A percentile compares a stretch with the other conserved stretches of the same genome.
phyloP scores from a whole-genome alignment of 2,113 vertebrate genomes.

The Catharus bicknelli region DNA sequence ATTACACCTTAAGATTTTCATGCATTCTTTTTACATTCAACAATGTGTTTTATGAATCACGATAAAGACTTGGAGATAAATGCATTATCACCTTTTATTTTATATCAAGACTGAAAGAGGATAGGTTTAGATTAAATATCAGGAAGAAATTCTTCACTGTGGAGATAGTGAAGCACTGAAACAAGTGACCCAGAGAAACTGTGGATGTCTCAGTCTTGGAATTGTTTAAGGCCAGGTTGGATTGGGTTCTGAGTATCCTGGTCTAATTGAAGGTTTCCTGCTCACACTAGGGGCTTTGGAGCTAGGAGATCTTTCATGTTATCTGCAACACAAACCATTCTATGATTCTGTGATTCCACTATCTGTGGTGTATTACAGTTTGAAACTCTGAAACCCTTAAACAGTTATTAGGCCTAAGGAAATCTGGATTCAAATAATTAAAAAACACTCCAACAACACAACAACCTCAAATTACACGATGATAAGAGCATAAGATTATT shows the following conservation, averaged over 20 bases:
- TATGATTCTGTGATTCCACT: neutral
- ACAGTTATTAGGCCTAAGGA: neutral
- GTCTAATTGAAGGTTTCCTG: neutral
- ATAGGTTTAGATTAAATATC: neutral
- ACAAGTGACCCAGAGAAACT: neutral
- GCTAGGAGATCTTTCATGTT: neutral
- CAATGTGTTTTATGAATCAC: neutral
- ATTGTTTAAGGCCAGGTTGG: too few relatives aligned
- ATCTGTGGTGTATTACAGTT: neutral
- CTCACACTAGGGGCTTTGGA: accelerated
- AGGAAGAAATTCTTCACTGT: neutral
- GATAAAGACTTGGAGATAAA: neutral
- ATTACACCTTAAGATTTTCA: neutral
- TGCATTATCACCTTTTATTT: neutral
- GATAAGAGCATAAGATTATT: neutral
- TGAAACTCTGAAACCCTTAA: neutral
- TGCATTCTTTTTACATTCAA: neutral
- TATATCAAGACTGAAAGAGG: neutral
- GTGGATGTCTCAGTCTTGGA: neutral
- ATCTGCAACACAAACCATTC: neutral
- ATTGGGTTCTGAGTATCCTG: neutral
- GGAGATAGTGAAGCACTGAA: neutral
- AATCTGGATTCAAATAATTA: neutral
- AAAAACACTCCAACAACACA: neutral
- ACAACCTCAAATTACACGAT: neutral